These are phyloP conservation scores for Sus cebifrons DNA, from an alignment of 2,797 vertebrate species.

Conservation along the genomic window DNA sequence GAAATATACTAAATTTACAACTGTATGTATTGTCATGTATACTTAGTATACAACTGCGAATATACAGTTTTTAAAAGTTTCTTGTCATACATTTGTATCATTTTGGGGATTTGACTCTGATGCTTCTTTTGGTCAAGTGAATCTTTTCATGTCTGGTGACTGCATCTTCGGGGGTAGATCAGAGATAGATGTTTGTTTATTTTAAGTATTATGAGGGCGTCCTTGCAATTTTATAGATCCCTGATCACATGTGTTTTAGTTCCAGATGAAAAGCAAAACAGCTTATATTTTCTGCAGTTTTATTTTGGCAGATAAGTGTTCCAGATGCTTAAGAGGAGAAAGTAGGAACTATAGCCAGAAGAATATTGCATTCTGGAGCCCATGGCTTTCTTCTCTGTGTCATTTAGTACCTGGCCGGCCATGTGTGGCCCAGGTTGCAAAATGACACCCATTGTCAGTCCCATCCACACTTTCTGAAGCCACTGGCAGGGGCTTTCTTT, in stretches of 20 bases:
- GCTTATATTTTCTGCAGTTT: slow-evolving; percentile 36
- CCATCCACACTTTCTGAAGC: neutral
- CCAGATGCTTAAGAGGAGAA: slow-evolving; percentile 45
- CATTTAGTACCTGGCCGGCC: neutral
- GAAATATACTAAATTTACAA: neutral
- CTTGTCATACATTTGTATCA: neutral
- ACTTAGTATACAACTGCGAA: neutral
- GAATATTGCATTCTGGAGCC: neutral
- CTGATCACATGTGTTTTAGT: neutral
- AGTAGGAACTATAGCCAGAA: neutral
- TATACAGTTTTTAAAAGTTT: neutral
- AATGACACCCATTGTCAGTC: neutral
- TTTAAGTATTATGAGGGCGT: slow-evolving; percentile 25
- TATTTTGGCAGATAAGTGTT: slow-evolving; percentile 32
- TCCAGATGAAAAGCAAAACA: slow-evolving; percentile 15
- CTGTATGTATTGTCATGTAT: neutral
- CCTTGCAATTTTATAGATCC: slow-evolving; percentile 2
- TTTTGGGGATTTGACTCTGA: neutral
- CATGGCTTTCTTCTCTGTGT: neutral
- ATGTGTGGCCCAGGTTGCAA: neutral
- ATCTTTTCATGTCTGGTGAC: neutral
- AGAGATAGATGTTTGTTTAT: neutral
- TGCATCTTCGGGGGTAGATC: neutral
- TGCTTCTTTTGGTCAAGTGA: neutral
- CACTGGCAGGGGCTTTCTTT: neutral